Conservation (phyloP, 2,113 vertebrate species). For the Syngnathus scovelli region DNA sequence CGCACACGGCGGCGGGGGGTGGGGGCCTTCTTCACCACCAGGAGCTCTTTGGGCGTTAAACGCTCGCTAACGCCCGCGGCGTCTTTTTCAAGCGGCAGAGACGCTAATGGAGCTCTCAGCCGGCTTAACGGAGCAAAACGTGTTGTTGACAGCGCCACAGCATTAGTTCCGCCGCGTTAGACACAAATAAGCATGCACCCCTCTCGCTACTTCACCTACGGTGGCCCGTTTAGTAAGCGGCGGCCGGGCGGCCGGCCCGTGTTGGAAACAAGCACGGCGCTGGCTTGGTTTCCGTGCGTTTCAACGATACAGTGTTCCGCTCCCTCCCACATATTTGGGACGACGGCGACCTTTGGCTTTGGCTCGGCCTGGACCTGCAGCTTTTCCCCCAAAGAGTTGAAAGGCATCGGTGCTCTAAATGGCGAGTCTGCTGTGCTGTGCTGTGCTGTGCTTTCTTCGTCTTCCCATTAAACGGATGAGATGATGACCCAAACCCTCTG, state of each 20-base stretch:
- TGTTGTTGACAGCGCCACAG: constrained; percentile 59
- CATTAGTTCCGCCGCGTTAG: constrained; percentile 67
- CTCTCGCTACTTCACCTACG: constrained; percentile 12
- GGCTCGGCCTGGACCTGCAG: not conserved
- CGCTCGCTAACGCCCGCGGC: constrained; percentile 10
- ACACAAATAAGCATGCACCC: constrained; percentile 40
- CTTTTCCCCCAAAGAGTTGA: constrained; percentile 12
- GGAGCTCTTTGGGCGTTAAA: constrained; percentile 17
- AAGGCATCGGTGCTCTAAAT: not conserved
- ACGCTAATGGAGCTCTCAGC: constrained; percentile 41
- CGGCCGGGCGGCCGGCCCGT: constrained; percentile 19
- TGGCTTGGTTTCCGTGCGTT: not conserved
- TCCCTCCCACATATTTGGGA: constrained; percentile 6
- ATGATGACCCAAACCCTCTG: constrained; percentile 9
- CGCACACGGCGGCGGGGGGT: not conserved
- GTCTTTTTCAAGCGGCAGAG: constrained; percentile 34
- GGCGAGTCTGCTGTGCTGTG: not conserved
- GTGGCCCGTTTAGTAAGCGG: constrained; percentile 36
- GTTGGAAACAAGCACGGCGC: constrained; percentile 9
- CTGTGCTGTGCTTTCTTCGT: not conserved
- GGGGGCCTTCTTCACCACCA: not conserved
- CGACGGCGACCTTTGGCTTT: constrained; percentile 11
- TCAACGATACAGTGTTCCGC: not conserved
- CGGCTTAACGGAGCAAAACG: constrained; percentile 61
- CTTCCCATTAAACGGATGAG: constrained; percentile 1